Conservation (phyloP, 2,113 vertebrate genomes). For the Pogonocichla stellata region DNA sequence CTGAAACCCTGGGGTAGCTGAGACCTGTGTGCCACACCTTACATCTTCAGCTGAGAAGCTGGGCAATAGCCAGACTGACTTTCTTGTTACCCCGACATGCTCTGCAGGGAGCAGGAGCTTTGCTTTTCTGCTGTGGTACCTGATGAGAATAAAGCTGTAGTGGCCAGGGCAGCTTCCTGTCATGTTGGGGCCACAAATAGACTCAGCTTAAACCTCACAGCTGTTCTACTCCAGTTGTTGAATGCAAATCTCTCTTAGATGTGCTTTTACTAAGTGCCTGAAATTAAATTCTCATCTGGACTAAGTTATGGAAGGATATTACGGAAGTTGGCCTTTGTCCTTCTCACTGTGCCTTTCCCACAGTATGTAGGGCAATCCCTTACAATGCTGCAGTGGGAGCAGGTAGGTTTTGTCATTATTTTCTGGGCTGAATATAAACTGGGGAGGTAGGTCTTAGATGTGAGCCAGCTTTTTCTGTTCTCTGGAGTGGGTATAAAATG, state of each 20-base stretch:
- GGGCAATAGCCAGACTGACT: not conserved
- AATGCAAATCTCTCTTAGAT: not conserved
- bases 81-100: not conserved
- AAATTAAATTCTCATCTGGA: not conserved
- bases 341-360: not conserved
- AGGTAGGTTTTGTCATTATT: not conserved
- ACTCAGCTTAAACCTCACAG: not conserved
- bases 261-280: not conserved
- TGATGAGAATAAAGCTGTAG: not conserved
- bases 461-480: not conserved
- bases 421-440: not conserved
- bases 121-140: not conserved
- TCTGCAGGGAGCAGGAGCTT: not conserved
- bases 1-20: not conserved
- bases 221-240: not conserved
- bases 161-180: not conserved
- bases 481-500: not conserved
- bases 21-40: fast-evolving
- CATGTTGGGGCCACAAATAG: not conserved
- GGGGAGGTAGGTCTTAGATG: not conserved
- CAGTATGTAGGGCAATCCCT: not conserved
- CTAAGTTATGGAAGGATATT: not conserved
- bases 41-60: not conserved
- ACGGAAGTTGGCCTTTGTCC: not conserved
- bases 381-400: not conserved